Base-by-base conservation (phyloP, 2,113 vertebrate genomes). In the Nothoprocta pentlandii region DNA sequence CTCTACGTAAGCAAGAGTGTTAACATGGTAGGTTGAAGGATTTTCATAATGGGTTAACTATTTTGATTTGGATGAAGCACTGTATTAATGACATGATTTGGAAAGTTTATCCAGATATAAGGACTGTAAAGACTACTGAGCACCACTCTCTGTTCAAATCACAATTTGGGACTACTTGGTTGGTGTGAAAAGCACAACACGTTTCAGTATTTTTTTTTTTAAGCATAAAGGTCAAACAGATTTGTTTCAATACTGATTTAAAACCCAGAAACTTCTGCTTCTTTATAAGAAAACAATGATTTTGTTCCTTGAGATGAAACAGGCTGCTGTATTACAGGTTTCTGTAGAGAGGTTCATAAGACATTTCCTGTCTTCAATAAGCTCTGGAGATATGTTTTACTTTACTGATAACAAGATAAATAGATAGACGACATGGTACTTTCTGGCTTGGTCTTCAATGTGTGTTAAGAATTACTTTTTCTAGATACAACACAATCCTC, bases 391-490 rank as follows among this genome's bases (percentile, higher is more conserved):
- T 2, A 16, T 25, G 61, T 82, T 87, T 70, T 34, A 23, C 6
- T 68, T 69, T 47, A 22, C 9, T 39, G 25, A 32, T 54, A 44
- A 49, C 61, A 84, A 67, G 2, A 5, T 32, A 16, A 79, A 70
- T n/a, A 16, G 1, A 67, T 34, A 16, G 1, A 28, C 0, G 66
- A 12, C 6, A 21, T 13, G 28, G 12, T 34, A 16, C 2, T 54
- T 89, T 91, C 62, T 49, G 68, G 49, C 34, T 71, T 92, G 10
- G 17, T 6, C 47, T 79, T 80, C 46, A 74, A 13, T 30, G 2
- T 64, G 4, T 46, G 2, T 70, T 76, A 41, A 54, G 13, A 26
- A 7, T 28, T 84, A 19, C 1, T 14, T 85, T 87, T 49, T 14
- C 42, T 49, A 63, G 19, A n/a, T 1, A 51, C 1, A 77, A 22